Percentiles rank a stretch among this genome's conserved stretches.
phyloP scores from a whole-genome alignment of 2,113 vertebrate species.

The Trinectes maculatus region DNA sequence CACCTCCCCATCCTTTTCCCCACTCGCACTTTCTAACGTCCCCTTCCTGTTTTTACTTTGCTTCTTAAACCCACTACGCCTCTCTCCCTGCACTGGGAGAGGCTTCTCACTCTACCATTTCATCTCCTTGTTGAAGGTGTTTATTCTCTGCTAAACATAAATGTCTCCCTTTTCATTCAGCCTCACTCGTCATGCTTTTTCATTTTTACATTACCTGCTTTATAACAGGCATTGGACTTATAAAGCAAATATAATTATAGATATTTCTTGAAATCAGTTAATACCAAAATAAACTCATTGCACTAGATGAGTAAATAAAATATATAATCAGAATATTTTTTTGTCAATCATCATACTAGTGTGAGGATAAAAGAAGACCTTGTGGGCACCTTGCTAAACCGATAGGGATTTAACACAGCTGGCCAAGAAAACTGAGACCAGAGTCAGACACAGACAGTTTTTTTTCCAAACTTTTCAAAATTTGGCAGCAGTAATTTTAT shows the following conservation, averaged over 20 bases:
- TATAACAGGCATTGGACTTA: background rate
- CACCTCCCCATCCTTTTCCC: constrained; percentile 20
- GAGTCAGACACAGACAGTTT: no score
- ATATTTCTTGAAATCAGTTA: background rate
- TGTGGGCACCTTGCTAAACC: no score
- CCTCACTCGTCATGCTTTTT: constrained; percentile 1
- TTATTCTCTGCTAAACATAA: constrained; percentile 27
- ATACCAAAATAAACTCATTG: background rate
- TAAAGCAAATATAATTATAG: constrained; percentile 2
- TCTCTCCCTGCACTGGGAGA: background rate
- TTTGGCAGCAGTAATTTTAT: constrained; percentile 35
- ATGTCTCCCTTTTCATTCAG: constrained; percentile 5
- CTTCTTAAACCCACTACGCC: constrained; percentile 25
- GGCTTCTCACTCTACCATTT: background rate
- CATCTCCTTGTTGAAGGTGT: constrained; percentile 23
- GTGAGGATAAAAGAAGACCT: constrained; percentile 27
- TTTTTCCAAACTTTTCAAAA: no score
- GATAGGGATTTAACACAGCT: constrained; percentile 32
- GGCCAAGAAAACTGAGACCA: no score
- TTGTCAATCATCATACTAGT: constrained; percentile 12
- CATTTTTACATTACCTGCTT: background rate
- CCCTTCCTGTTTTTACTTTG: constrained; percentile 1
- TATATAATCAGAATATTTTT: constrained; percentile 16
- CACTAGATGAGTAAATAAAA: no score
- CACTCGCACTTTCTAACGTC: constrained; percentile 14